Percentiles rank a stretch among this genome's conserved stretches.
These are phyloP conservation scores for Charanyca ferruginea DNA, from an alignment of 2,888 invertebrate genomes.

Conservation along the genomic window DNA sequence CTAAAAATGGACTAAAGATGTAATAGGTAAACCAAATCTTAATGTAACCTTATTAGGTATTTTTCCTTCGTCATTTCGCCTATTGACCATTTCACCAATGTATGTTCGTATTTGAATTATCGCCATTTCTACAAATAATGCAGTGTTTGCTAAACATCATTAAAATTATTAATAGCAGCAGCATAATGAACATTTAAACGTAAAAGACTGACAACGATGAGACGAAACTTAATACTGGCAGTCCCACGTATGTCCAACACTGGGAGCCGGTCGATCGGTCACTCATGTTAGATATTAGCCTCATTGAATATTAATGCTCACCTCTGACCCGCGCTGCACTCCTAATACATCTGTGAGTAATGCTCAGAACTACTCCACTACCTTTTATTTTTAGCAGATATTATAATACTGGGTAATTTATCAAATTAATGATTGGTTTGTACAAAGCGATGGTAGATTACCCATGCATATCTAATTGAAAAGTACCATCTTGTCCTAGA, in stretches of 20 bases:
- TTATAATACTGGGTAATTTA: constrained; percentile 27
- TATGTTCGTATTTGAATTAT: not conserved
- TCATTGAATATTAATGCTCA: constrained; percentile 69
- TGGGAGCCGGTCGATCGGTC: constrained; percentile 68
- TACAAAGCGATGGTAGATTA: not conserved
- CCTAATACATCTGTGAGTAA: constrained; percentile 54
- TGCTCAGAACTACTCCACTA: constrained; percentile 38
- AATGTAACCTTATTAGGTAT: too few species aligned
- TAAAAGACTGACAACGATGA: constrained; percentile 12
- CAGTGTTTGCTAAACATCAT: constrained; percentile 7
- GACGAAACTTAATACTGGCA: constrained; percentile 13
- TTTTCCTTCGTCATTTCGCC: too few species aligned
- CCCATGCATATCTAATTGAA: not conserved
- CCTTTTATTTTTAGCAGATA: constrained; percentile 59
- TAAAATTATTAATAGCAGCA: constrained; percentile 10
- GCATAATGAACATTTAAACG: not conserved
- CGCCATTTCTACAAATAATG: not conserved
- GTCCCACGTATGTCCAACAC: constrained; percentile 61
- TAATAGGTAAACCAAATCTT: too few species aligned
- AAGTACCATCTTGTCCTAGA: not conserved
- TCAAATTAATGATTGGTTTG: constrained; percentile 52
- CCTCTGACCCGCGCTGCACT: constrained; percentile 61
- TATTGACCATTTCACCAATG: not conserved
- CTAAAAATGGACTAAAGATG: too few species aligned
- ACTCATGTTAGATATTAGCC: constrained; percentile 64